These are phyloP conservation scores for Zoanthus sansibaricus DNA, from an alignment of 92 coral and sea anemone genomes.

Conservation along the genomic window DNA sequence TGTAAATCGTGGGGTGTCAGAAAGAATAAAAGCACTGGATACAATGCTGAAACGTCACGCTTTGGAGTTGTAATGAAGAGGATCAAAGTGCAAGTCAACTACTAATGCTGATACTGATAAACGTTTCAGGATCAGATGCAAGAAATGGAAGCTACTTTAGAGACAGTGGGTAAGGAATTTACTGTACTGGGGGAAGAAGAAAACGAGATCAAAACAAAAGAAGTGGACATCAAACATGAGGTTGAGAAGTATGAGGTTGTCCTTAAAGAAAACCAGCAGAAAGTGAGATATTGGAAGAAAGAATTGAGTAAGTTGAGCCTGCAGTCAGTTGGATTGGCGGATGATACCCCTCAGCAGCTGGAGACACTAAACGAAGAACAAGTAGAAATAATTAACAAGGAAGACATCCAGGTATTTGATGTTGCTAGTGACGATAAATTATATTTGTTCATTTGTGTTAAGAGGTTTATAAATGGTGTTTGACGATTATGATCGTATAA, in stretches of 20 bases:
- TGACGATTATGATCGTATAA: background rate
- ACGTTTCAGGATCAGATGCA: conserved; percentile 73
- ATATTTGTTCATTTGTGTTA: background rate
- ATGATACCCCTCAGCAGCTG: conserved; percentile 74
- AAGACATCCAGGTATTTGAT: conserved; percentile 72
- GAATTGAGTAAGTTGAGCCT: conserved; percentile 86
- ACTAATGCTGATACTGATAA: too few species aligned
- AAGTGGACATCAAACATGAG: conserved; percentile 95
- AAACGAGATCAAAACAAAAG: conserved; percentile 72
- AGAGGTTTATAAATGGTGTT: background rate
- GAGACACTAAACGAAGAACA: conserved; percentile 81
- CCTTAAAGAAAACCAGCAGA: conserved; percentile 86
- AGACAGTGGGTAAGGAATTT: conserved; percentile 61
- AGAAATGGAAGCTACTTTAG: conserved; percentile 74
- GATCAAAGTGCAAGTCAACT: too few species aligned
- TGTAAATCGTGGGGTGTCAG: too few species aligned
- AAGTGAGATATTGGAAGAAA: conserved; percentile 90
- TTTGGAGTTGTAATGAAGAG: too few species aligned
- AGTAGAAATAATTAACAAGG: conserved; percentile 74
- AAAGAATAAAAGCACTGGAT: too few species aligned
- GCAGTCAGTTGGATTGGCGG: conserved; percentile 74
- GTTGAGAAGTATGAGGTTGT: conserved; percentile 86
- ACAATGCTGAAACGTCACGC: too few species aligned
- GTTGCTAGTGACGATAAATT: background rate
- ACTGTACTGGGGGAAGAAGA: conserved; percentile 83